Percentiles rank a stretch among this genome's conserved stretches.
Evolutionary conservation across 2,113 vertebrate genomes (phyloP).

Genomic region (Percopsis transmontana): DNA sequence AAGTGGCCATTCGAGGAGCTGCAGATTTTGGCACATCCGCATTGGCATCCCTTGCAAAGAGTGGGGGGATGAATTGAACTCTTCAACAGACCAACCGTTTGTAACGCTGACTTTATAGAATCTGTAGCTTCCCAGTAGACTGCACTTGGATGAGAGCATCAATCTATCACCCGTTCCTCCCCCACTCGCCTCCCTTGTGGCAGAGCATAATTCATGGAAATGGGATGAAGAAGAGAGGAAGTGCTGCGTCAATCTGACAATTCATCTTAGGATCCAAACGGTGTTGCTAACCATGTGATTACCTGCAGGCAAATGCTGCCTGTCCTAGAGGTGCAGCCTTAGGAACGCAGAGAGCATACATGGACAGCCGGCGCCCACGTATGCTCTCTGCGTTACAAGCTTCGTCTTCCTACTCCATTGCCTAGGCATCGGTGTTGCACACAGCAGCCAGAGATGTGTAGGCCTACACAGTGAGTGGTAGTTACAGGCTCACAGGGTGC

Average conservation of each 20-base stretch:
- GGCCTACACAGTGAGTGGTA: no score
- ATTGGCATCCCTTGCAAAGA: conserved; percentile 4
- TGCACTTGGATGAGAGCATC: conserved; percentile 32
- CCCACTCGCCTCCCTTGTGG: background rate
- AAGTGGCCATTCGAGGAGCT: no score
- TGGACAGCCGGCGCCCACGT: no score
- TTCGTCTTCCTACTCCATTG: background rate
- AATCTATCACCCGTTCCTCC: conserved; percentile 24
- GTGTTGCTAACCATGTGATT: background rate
- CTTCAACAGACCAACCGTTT: background rate
- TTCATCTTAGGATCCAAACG: conserved; percentile 1
- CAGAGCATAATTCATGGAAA: conserved; percentile 19
- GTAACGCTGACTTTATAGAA: background rate
- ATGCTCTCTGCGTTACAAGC: background rate
- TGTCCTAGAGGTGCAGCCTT: no score
- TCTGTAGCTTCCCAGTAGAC: conserved; percentile 10
- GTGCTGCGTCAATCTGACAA: conserved; percentile 10
- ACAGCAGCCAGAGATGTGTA: no score
- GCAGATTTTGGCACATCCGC: no score
- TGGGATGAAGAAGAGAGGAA: conserved; percentile 1
- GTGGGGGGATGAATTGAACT: background rate
- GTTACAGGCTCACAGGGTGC: background rate
- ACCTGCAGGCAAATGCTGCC: background rate
- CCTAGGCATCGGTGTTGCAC: background rate
- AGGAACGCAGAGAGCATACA: no score